Evolutionary conservation across 2,797 vertebrate genomes (phyloP), one percentile per base, ranked within the genome.

Genomic region (Aulostomus chinensis): DNA sequence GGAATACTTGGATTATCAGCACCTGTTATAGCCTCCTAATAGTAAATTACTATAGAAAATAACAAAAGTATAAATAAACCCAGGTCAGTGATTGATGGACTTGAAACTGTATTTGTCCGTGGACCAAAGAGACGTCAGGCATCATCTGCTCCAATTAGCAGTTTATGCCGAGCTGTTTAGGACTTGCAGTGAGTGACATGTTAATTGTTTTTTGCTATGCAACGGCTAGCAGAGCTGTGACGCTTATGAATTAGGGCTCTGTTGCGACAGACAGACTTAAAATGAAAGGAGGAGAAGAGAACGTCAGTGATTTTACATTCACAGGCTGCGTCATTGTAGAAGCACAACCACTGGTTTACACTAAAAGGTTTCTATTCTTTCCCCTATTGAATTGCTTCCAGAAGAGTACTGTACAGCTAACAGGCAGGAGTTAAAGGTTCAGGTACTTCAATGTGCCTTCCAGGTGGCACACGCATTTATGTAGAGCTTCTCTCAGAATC

Each of bases 121-220:
- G n/a, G n/a, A n/a, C n/a, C 24, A 25, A 25, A 25, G 24, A 25
- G 24, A 37, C 40, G 33, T 43, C 2, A 10, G 6, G 4, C 21
- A 16, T 48, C 18, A 58, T 66, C 49, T 25, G 5, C 46, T 60
- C 9, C 41, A 50, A 64, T 64, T 59, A 60, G 13, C 34, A 10
- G 28, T 34, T 1, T 56, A 21, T 61, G 20, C 46, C 42, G 30
- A 53, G 57, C 51, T 34, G 30, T 60, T 49, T 6, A 41, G 39
- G 47, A 51, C 24, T 18, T 55, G 45, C 21, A 43, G 48, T n/a
- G 12, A 48, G 42, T 12, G 12, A 18, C 43, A 49, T 51, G 59
- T 30, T 68, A 43, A 69, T 73, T 43, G 25, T 65, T 73, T 68
- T 61, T n/a, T 21, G 8, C 22, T 49, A 25, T 21, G 34, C 7